Conservation (phyloP, 2,888 invertebrate species). For the Vannuccia rotundouncinata region DNA sequence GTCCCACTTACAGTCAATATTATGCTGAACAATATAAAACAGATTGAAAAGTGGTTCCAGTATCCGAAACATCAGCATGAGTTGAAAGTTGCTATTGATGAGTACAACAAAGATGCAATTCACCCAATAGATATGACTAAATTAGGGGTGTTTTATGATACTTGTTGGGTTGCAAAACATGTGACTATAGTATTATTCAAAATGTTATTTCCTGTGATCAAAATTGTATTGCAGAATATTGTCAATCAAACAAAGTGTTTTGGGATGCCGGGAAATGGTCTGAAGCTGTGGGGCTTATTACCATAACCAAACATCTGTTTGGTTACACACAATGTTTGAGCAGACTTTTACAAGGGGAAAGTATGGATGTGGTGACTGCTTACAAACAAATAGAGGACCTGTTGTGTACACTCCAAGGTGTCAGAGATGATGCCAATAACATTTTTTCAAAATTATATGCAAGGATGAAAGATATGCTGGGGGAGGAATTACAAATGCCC, state of each 20-base stretch:
- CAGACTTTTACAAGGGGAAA: neutral
- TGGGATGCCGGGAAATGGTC: slow-evolving; percentile 6
- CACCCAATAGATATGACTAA: slow-evolving; percentile 21
- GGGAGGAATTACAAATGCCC: no score
- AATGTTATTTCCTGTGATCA: slow-evolving; percentile 16
- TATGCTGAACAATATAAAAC: slow-evolving; percentile 10
- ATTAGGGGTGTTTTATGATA: neutral
- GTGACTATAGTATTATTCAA: slow-evolving; percentile 15
- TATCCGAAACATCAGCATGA: neutral
- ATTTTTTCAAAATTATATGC: neutral
- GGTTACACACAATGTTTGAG: slow-evolving; percentile 2
- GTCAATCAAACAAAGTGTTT: slow-evolving; percentile 23
- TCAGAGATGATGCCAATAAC: neutral
- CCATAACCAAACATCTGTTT: neutral
- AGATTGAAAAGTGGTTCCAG: slow-evolving; percentile 6
- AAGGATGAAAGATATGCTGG: no score
- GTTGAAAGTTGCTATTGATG: slow-evolving; percentile 13
- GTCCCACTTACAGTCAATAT: slow-evolving; percentile 2
- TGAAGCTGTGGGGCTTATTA: slow-evolving; percentile 23
- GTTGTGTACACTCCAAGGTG: slow-evolving; percentile 17
- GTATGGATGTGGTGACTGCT: neutral
- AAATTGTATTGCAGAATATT: neutral
- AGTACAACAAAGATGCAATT: slow-evolving; percentile 24
- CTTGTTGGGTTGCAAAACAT: slow-evolving; percentile 19
- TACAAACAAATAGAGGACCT: slow-evolving; percentile 1